Evolutionary conservation across 1,140 invertebrate genomes (phyloP).

Genomic region (Drosophila ogumai): DNA sequence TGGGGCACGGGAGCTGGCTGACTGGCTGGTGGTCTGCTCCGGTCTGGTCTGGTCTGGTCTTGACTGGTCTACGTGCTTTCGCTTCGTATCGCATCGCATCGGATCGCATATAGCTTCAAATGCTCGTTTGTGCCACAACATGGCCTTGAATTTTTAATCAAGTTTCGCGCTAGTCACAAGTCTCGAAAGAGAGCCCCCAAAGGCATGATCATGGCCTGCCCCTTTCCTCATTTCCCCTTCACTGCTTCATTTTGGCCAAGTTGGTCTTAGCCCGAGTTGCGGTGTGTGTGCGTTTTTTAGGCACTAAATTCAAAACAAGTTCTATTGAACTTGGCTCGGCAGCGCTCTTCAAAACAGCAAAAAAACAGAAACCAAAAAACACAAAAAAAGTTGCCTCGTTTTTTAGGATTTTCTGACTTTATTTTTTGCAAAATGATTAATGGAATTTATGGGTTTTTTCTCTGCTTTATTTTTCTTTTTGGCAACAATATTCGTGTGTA

Average conservation of each 20-base stretch:
- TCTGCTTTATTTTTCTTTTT: conserved; percentile 11
- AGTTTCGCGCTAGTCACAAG: conserved; percentile 67
- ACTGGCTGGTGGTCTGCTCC: conserved; percentile 1
- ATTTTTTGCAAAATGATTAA: conserved; percentile 70
- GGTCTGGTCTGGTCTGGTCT: conserved; percentile 20
- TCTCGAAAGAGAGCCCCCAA: conserved; percentile 47
- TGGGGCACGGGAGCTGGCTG: conserved; percentile 15
- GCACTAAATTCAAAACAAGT: conserved; percentile 73
- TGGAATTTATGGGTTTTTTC: conserved; percentile 52
- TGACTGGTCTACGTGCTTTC: conserved; percentile 34
- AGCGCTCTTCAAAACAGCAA: conserved; percentile 38
- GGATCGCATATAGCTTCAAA: conserved; percentile 47
- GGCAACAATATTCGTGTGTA: conserved; percentile 37
- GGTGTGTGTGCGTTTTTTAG: conserved; percentile 57
- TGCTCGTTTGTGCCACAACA: conserved; percentile 68
- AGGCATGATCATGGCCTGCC: conserved; percentile 53
- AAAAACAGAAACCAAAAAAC: conserved; percentile 29
- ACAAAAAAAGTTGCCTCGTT: conserved; percentile 37
- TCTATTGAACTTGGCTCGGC: conserved; percentile 74
- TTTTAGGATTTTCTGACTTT: conserved; percentile 39
- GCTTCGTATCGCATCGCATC: conserved; percentile 33
- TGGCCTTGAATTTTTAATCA: conserved; percentile 83
- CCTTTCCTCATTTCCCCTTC: not conserved
- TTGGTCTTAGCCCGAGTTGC: conserved; percentile 25
- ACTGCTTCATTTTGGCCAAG: conserved; percentile 55